Evolutionary conservation across 30 jellyfish, hydroid and myxozoan species (phyloP).

Genomic region (Hydractinia echinata): DNA sequence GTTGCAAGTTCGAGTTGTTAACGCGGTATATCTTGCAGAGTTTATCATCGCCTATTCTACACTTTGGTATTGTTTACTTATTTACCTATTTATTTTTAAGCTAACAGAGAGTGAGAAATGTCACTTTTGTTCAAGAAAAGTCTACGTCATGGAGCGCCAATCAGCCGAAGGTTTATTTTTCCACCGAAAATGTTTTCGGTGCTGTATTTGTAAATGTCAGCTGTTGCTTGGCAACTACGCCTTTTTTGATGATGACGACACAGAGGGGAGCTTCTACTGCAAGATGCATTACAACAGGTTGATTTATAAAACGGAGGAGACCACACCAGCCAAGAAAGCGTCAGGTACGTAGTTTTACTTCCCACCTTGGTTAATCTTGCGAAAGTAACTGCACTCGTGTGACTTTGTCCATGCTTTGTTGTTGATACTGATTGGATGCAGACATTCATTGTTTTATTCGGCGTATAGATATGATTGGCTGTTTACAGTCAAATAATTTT

Average conservation of each 20-base stretch:
- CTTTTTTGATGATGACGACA: constrained; percentile 48
- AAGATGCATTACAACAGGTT: constrained; percentile 68
- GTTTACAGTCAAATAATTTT: too few relatives aligned
- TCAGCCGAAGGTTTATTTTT: constrained; percentile 83
- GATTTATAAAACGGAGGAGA: constrained; percentile 43
- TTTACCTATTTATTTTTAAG: constrained; percentile 32
- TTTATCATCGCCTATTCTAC: too few relatives aligned
- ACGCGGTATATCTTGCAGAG: too few relatives aligned
- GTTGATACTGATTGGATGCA: too few relatives aligned
- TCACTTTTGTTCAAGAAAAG: constrained; percentile 70
- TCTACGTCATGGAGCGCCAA: constrained; percentile 90
- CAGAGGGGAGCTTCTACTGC: constrained; percentile 68
- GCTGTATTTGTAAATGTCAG: constrained; percentile 68
- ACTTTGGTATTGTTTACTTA: too few relatives aligned
- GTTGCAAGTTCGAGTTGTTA: too few relatives aligned
- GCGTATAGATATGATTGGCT: too few relatives aligned
- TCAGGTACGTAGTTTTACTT: not conserved
- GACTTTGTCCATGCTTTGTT: too few relatives aligned
- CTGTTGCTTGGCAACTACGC: constrained; percentile 91
- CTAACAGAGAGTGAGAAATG: constrained; percentile 78
- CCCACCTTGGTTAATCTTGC: too few relatives aligned
- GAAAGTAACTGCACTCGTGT: too few relatives aligned
- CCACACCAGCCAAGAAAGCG: not conserved
- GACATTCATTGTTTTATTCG: too few relatives aligned
- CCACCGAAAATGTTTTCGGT: constrained; percentile 86